These are phyloP conservation scores for Lydus trimaculatus DNA, from an alignment of 2,888 invertebrate genomes.

Conservation along the genomic window DNA sequence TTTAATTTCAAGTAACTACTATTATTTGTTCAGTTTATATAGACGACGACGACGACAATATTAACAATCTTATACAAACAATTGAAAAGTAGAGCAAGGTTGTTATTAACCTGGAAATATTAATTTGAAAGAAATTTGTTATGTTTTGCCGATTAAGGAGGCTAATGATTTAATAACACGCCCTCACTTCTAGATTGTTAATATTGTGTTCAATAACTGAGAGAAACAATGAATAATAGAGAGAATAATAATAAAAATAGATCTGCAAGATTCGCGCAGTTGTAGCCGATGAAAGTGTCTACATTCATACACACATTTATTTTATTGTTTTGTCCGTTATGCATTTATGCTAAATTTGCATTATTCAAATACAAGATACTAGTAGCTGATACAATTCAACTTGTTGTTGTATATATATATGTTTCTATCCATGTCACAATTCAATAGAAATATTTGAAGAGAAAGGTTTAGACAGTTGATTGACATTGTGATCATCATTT, in stretches of 20 bases:
- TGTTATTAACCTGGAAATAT: slow-evolving; percentile 29
- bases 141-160: slow-evolving; percentile 26
- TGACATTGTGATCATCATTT: slow-evolving; percentile 6
- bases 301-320: neutral
- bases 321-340: slow-evolving; percentile 1
- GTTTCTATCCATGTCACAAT: slow-evolving; percentile 8
- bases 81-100: slow-evolving; percentile 27
- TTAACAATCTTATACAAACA: slow-evolving; percentile 13
- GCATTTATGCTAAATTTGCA: neutral
- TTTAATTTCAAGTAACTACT: neutral
- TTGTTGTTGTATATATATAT: neutral
- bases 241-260: neutral
- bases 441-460: slow-evolving; percentile 17
- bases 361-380: slow-evolving; percentile 1
- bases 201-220: neutral
- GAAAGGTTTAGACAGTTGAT: slow-evolving; percentile 14
- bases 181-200: slow-evolving; percentile 9
- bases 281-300: neutral
- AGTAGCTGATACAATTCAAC: slow-evolving; percentile 6
- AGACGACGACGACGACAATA: slow-evolving; percentile 11
- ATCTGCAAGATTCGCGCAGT: neutral
- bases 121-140: slow-evolving; percentile 31
- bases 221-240: neutral
- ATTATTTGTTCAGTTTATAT: neutral
- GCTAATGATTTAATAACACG: slow-evolving; percentile 29